Base-by-base conservation (phyloP, 2,797 vertebrate genomes). In the Pangasius djambal region DNA sequence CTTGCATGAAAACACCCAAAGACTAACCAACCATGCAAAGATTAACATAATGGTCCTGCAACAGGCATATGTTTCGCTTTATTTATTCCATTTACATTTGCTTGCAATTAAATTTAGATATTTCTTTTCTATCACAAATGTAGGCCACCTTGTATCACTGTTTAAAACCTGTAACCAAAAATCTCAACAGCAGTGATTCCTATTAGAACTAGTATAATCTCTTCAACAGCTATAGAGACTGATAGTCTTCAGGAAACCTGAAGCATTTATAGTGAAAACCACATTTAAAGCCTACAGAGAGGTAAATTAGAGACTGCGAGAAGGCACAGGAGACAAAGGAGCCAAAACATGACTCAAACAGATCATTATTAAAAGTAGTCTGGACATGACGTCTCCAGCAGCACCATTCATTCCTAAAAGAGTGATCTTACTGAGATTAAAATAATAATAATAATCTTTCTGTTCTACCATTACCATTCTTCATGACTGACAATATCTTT, bases 261-360 rank as follows among this genome's bases (percentile, higher is more conserved):
- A 50, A 84, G n/a, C 4, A 37, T 18, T 28, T 20, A 25, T 18
- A 63, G 74, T 59, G 50, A 84, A 75, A 88, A 69, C 65, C 84
- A 87, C 70, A 57, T 55, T 75, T 87, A 50, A 81, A 84, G 61
- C 16, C 79, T 84, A 67, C 37, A 55, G 74, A 63, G 81, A 83
- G 67, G 85, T 67, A 77, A 81, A 50, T 74, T 84, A 87, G 84
- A 88, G 81, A 2, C 72, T 61, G 37, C 48, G 72, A 75, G 69
- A 72, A 72, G 65, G 70, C 67, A 67, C 74, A 75, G 52, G 28
- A 75, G n/a, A 81, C 61, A 65, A 83, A 65, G 37, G 0, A 48
- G 87, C 89, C 89, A 79, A 83, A 75, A 55, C 83, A 79, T 81
- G 52, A 83, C 77, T 86, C 83, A 78, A n/a, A 40, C 40, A 67